Evolutionary conservation across 92 coral and sea anemone species (phyloP).

Genomic region (Phymanthus crucifer): DNA sequence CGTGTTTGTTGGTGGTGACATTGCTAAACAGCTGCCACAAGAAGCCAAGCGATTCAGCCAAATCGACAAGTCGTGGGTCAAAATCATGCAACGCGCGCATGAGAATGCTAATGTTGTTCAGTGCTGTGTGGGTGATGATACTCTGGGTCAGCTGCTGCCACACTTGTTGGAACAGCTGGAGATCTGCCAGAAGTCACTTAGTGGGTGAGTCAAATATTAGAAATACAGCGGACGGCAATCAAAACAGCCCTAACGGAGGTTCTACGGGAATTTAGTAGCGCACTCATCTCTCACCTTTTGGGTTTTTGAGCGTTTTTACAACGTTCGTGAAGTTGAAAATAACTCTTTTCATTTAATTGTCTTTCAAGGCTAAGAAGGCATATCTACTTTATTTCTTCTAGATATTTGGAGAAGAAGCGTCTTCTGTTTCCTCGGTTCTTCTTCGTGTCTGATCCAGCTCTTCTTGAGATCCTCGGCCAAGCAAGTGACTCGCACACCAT

Average conservation of each 20-base stretch:
- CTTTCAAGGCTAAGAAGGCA: too few relatives aligned
- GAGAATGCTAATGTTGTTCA: constrained; percentile 97
- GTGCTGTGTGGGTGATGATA: constrained; percentile 98
- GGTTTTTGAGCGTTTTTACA: too few relatives aligned
- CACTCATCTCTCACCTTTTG: too few relatives aligned
- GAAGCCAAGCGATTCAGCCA: constrained; percentile 76
- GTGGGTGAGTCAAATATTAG: constrained; percentile 73
- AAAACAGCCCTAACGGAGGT: too few relatives aligned
- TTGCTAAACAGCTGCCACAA: constrained; percentile 97
- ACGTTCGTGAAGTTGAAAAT: too few relatives aligned
- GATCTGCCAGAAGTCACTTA: constrained; percentile 97
- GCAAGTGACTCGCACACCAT: constrained; percentile 99
- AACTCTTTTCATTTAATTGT: too few relatives aligned
- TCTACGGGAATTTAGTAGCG: too few relatives aligned
- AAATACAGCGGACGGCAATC: too few relatives aligned
- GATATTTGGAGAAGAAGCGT: constrained; percentile 98
- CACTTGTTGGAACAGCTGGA: constrained; percentile 95
- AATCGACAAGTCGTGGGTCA: constrained; percentile 99
- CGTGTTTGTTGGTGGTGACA: constrained; percentile 98
- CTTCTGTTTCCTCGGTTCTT: constrained; percentile 97
- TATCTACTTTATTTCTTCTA: constrained; percentile 7
- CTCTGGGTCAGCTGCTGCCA: constrained; percentile 90
- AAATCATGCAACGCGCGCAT: constrained; percentile 96
- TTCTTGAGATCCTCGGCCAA: constrained; percentile 96
- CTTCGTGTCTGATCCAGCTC: constrained; percentile 99